Evolutionary conservation across 2,888 invertebrate species (phyloP).

Genomic region (Omphaloscelis lunosa): DNA sequence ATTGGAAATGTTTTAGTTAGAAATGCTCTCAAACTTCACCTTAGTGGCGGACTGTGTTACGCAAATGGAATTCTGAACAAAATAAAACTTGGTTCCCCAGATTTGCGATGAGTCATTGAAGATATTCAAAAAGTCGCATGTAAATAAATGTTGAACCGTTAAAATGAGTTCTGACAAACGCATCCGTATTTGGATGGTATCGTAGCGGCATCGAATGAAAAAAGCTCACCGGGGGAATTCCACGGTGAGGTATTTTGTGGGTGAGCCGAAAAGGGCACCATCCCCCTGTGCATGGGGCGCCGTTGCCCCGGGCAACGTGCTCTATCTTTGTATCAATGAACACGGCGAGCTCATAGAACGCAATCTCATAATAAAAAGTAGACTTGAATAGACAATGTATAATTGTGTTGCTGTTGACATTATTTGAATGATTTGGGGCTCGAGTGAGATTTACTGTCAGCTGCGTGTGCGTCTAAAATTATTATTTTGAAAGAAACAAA

Average conservation of each 20-base stretch:
- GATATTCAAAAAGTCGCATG: constrained; percentile 30
- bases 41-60: constrained; percentile 25
- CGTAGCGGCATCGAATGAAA: constrained; percentile 71
- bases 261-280: constrained; percentile 79
- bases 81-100: constrained; percentile 12
- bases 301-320: constrained; percentile 83
- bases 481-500: constrained; percentile 53
- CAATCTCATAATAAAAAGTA: constrained; percentile 76
- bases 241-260: constrained; percentile 82
- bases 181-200: constrained; percentile 68
- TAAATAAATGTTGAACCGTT: constrained; percentile 41
- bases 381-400: constrained; percentile 80
- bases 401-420: constrained; percentile 83
- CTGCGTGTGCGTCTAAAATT: constrained; percentile 73
- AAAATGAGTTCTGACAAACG: constrained; percentile 56
- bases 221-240: constrained; percentile 86
- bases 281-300: constrained; percentile 78
- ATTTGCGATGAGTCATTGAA: constrained; percentile 30
- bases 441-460: constrained; percentile 80
- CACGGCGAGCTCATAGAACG: constrained; percentile 73
- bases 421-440: constrained; percentile 81
- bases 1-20: constrained; percentile 63
- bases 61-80: constrained; percentile 36
- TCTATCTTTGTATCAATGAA: constrained; percentile 83
- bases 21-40: constrained; percentile 51